A percentile compares a stretch with the other conserved stretches of the same genome.
phyloP scores from a whole-genome alignment of 2,888 invertebrate genomes.

The Amphipyra berbera region DNA sequence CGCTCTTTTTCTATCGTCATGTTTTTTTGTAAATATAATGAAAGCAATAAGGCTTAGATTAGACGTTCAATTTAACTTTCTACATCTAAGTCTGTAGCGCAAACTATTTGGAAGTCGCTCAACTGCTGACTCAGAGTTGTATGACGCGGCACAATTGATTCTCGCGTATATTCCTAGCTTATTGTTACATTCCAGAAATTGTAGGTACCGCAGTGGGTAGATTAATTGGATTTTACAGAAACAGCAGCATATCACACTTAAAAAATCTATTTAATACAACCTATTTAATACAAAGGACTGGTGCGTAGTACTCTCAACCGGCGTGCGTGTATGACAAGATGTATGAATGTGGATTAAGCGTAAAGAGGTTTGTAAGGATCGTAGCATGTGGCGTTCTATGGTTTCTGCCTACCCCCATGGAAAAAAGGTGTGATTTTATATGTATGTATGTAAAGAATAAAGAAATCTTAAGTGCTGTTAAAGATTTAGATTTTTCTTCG shows the following conservation, averaged over 20 bases:
- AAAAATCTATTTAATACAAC: too few relatives aligned
- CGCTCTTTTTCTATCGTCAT: slow-evolving; percentile 1
- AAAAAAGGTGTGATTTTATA: too few relatives aligned
- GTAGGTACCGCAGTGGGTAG: slow-evolving; percentile 16
- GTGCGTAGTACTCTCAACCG: too few relatives aligned
- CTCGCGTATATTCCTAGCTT: slow-evolving; percentile 14
- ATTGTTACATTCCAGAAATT: slow-evolving; percentile 38
- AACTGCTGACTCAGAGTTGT: slow-evolving; percentile 34
- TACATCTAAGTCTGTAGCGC: slow-evolving; percentile 25
- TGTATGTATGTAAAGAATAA: too few relatives aligned
- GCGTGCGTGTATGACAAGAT: too few relatives aligned
- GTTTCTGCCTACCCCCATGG: too few relatives aligned
- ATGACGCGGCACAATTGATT: slow-evolving; percentile 39
- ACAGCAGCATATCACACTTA: background rate
- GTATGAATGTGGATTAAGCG: too few relatives aligned
- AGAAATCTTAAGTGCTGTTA: too few relatives aligned
- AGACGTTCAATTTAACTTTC: slow-evolving; percentile 48
- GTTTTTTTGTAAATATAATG: background rate
- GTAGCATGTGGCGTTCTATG: too few relatives aligned
- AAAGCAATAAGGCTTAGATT: slow-evolving; percentile 28
- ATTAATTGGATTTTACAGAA: slow-evolving; percentile 18
- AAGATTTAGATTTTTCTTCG: background rate
- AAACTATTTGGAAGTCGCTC: slow-evolving; percentile 33
- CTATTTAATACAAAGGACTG: too few relatives aligned
- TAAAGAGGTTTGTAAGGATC: too few relatives aligned